Conservation (phyloP, 2,797 vertebrate genomes). For the Takifugu rubripes region DNA sequence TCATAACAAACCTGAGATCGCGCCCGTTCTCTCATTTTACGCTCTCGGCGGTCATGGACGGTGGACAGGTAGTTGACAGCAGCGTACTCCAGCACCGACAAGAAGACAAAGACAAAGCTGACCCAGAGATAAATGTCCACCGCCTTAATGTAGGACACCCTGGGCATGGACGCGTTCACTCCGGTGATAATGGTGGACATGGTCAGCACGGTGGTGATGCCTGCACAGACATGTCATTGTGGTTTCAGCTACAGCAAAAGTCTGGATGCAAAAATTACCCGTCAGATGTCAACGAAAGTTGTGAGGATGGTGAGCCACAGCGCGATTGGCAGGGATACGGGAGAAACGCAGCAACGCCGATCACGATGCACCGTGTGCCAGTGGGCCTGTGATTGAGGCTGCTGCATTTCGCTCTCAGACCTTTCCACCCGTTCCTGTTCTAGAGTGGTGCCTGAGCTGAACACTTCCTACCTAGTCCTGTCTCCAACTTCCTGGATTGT, state of each 20-base stretch:
- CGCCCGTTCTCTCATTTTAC: slow-evolving; percentile 76
- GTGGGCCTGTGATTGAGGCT: too few relatives aligned
- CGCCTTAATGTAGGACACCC: slow-evolving; percentile 81
- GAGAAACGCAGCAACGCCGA: too few relatives aligned
- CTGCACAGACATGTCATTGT: slow-evolving; percentile 43
- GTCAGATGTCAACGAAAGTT: too few relatives aligned
- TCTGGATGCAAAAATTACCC: too few relatives aligned
- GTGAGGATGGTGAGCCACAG: too few relatives aligned
- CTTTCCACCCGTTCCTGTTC: too few relatives aligned
- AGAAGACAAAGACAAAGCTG: slow-evolving; percentile 82
- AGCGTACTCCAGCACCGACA: slow-evolving; percentile 80
- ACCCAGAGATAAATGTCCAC: slow-evolving; percentile 84
- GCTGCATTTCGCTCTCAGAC: too few relatives aligned
- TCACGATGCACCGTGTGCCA: too few relatives aligned
- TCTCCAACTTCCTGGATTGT: too few relatives aligned
- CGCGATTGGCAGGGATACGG: too few relatives aligned
- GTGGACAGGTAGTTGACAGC: slow-evolving; percentile 88
- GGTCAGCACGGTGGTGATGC: slow-evolving; percentile 81
- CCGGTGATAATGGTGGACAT: slow-evolving; percentile 84
- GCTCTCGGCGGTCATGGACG: slow-evolving; percentile 82
- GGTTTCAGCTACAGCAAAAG: neutral
- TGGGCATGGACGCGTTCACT: slow-evolving; percentile 80
- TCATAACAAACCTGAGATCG: slow-evolving; percentile 62
- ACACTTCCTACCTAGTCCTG: too few relatives aligned
- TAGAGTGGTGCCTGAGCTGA: too few relatives aligned